phyloP scores from a whole-genome alignment of 2,113 vertebrate genomes.

The Phylloscopus trochilus region DNA sequence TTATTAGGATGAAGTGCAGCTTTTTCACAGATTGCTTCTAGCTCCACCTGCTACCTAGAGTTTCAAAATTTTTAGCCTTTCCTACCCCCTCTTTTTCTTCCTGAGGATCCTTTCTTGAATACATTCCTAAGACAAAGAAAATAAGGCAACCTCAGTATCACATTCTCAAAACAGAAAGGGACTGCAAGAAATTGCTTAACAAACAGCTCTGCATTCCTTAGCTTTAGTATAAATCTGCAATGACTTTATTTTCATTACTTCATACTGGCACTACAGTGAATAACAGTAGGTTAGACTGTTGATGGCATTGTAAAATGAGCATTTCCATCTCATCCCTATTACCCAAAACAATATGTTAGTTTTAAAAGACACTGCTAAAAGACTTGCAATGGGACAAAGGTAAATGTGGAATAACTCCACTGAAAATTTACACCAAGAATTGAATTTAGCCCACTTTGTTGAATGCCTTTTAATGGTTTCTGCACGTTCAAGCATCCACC shows the following conservation, averaged over 20 bases:
- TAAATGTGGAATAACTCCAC: background rate
- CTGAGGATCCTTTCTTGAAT: background rate
- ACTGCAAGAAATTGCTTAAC: background rate
- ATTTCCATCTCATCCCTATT: background rate
- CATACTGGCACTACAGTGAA: background rate
- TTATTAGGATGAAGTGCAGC: background rate
- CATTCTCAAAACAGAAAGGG: background rate
- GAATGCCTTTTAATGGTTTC: slow-evolving; percentile 8
- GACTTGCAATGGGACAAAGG: background rate
- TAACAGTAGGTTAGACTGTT: background rate
- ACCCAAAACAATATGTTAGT: background rate
- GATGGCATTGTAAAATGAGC: background rate
- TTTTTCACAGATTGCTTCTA: background rate
- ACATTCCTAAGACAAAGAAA: background rate
- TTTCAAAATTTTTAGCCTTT: background rate
- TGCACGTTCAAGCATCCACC: background rate
- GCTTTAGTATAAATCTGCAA: background rate
- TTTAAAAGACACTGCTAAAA: background rate
- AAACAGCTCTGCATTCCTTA: background rate
- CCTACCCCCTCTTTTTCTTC: background rate
- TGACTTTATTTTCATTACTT: background rate
- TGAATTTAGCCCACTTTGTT: background rate
- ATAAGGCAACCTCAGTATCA: background rate
- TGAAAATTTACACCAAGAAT: background rate
- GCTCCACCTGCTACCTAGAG: background rate